phyloP scores from a whole-genome alignment of 1,140 invertebrate species.

The Aphelenchoides fujianensis region DNA sequence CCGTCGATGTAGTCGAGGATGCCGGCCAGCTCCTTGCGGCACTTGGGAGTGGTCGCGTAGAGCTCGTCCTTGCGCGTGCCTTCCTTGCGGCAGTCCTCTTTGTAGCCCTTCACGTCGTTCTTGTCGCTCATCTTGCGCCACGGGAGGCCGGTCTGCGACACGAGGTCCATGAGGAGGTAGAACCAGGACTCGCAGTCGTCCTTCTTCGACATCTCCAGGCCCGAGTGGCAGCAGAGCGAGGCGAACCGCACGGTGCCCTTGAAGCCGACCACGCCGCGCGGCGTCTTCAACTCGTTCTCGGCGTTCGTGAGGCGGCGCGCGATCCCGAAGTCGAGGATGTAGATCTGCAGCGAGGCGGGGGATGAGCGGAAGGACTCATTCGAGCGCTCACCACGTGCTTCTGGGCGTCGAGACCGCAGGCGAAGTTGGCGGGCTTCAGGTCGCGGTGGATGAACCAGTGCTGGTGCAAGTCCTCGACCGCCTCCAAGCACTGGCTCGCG shows the following conservation, averaged over 20 bases:
- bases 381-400: constrained; percentile 21
- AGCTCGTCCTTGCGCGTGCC: not conserved
- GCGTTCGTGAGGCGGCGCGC: constrained; percentile 18
- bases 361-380: no score
- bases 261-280: constrained; percentile 16
- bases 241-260: constrained; percentile 28
- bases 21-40: constrained; percentile 11
- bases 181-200: constrained; percentile 49
- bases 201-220: constrained; percentile 36
- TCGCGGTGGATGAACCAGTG: constrained; percentile 44
- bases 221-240: constrained; percentile 31
- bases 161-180: constrained; percentile 35
- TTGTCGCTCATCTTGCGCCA: constrained; percentile 32
- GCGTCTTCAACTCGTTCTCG: constrained; percentile 24
- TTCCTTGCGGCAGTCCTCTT: constrained; percentile 29
- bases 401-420: constrained; percentile 30
- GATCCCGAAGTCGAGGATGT: constrained; percentile 27
- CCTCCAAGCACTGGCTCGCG: constrained; percentile 42
- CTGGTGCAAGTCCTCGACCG: constrained; percentile 43
- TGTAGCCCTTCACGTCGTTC: constrained; percentile 27
- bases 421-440: constrained; percentile 47
- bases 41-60: not conserved
- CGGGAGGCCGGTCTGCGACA: constrained; percentile 26
- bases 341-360: no score
- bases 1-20: constrained; percentile 31